Percentiles rank a stretch among this genome's conserved stretches.
phyloP scores from a whole-genome alignment of 2,888 invertebrate species.

The Meteorus colon region DNA sequence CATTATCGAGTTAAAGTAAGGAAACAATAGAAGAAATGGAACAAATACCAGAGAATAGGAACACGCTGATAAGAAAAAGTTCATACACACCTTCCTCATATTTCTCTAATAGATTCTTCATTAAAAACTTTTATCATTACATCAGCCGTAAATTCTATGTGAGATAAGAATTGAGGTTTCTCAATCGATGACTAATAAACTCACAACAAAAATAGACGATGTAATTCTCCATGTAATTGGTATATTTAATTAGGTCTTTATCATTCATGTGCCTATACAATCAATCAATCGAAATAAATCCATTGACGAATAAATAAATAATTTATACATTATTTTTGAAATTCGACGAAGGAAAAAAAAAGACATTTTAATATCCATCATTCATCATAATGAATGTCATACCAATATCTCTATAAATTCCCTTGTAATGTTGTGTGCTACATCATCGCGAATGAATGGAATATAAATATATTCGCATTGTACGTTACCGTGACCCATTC shows the following conservation, averaged over 20 bases:
- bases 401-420: neutral
- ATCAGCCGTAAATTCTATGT: neutral
- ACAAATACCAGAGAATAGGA: neutral
- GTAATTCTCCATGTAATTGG: conserved; percentile 2
- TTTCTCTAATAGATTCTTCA: neutral
- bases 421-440: neutral
- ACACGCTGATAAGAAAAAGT: neutral
- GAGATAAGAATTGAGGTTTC: neutral
- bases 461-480: neutral
- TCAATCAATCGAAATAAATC: conserved; percentile 50
- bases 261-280: conserved; percentile 43
- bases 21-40: neutral
- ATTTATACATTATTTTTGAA: conserved; percentile 33
- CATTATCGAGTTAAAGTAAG: neutral
- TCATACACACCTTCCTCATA: neutral
- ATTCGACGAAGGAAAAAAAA: conserved; percentile 17
- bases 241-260: conserved; percentile 5
- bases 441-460: neutral
- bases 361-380: conserved; percentile 25
- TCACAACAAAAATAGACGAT: neutral
- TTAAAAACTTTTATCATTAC: neutral
- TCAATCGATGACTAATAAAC: neutral
- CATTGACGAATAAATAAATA: conserved; percentile 47
- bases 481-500: neutral
- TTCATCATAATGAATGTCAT: conserved; percentile 33